Conservation (phyloP, 1,140 invertebrate species). For the Mylabris phalerata region DNA sequence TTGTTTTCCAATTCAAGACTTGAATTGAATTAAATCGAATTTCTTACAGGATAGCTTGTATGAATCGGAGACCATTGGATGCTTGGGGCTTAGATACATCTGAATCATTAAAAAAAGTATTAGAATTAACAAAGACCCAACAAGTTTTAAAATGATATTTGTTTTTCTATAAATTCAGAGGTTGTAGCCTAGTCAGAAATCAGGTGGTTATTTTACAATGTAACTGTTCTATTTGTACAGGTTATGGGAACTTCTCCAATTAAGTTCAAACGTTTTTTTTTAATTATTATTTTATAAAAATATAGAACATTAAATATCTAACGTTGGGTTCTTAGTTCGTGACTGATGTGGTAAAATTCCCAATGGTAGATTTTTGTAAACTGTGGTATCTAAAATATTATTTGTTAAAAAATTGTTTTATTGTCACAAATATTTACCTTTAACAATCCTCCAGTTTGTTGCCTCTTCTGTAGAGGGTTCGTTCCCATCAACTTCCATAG, state of each 20-base stretch:
- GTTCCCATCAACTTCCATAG: not conserved
- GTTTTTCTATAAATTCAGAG: not conserved
- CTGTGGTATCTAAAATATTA: slow-evolving; percentile 23
- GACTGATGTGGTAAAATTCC: slow-evolving; percentile 23
- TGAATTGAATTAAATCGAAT: slow-evolving; percentile 26
- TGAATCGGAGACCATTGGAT: slow-evolving; percentile 52
- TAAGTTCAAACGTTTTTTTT: not conserved
- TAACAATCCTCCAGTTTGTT: slow-evolving; percentile 18
- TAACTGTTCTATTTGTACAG: too few species aligned
- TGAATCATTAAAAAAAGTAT: slow-evolving; percentile 27
- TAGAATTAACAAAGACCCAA: slow-evolving; percentile 32
- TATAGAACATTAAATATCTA: slow-evolving; percentile 34
- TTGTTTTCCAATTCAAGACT: slow-evolving; percentile 21
- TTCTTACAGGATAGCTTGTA: slow-evolving; percentile 49
- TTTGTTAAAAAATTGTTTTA: slow-evolving; percentile 3
- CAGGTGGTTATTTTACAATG: too few species aligned
- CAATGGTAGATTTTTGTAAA: slow-evolving; percentile 21
- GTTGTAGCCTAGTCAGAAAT: too few species aligned
- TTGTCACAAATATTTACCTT: slow-evolving; percentile 11
- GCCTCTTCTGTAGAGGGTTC: not conserved
- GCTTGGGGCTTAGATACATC: slow-evolving; percentile 47
- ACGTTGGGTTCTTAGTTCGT: slow-evolving; percentile 41
- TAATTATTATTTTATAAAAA: not conserved
- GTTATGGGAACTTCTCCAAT: too few species aligned
- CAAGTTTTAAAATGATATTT: not conserved